A percentile compares a stretch with the other conserved stretches of the same genome.
Evolutionary conservation across 2,888 invertebrate genomes (phyloP).

Genomic region (Lepidocyrtoides sp.): DNA sequence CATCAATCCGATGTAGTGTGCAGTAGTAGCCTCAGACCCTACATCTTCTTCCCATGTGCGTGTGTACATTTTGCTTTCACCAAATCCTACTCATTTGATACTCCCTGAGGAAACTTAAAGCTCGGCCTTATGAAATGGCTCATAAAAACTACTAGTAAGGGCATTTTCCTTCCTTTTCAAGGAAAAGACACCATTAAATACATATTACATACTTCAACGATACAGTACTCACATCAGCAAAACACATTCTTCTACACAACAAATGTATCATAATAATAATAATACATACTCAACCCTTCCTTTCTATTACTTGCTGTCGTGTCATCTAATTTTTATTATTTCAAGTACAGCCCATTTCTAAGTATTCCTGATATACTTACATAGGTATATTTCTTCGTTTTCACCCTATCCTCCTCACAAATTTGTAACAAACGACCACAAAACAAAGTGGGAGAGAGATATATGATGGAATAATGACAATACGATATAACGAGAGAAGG

Average conservation of each 20-base stretch:
- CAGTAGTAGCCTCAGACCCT: constrained; percentile 1
- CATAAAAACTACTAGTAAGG: constrained; percentile 66
- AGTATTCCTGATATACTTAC: no score
- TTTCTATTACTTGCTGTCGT: constrained; percentile 3
- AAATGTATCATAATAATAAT: constrained; percentile 54
- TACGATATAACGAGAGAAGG: constrained; percentile 37
- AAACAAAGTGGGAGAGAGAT: constrained; percentile 1
- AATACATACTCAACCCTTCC: constrained; percentile 3
- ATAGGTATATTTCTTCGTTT: neutral
- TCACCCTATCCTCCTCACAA: neutral
- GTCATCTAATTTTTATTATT: constrained; percentile 4
- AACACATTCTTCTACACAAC: constrained; percentile 5
- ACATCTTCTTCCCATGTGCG: constrained; percentile 22
- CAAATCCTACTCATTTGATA: constrained; percentile 79
- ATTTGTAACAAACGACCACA: constrained; percentile 39
- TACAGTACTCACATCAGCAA: neutral
- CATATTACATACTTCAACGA: constrained; percentile 28
- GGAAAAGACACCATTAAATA: constrained; percentile 28
- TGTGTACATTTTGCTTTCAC: constrained; percentile 53
- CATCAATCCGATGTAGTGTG: constrained; percentile 61
- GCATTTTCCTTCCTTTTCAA: constrained; percentile 37
- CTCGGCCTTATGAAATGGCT: constrained; percentile 78
- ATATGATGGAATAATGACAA: constrained; percentile 63
- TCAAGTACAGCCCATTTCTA: constrained; percentile 2
- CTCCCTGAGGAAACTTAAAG: constrained; percentile 77